These are phyloP conservation scores for Todiramphus chloris DNA, from an alignment of 2,113 vertebrate species.

Conservation along the genomic window DNA sequence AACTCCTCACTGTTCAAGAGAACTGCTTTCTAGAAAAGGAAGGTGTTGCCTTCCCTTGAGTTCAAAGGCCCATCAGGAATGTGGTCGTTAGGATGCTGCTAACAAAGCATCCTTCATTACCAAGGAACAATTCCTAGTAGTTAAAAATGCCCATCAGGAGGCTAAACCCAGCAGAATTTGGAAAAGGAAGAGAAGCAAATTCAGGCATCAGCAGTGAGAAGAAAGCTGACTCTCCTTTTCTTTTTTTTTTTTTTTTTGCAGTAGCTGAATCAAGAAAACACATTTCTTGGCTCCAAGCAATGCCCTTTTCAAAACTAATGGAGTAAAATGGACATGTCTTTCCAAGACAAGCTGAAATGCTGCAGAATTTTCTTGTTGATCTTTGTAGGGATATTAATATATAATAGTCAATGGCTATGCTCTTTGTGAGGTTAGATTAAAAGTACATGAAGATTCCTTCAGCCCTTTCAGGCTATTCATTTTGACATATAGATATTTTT, in stretches of 20 bases:
- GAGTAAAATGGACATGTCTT: constrained; percentile 3
- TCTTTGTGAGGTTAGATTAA: background rate
- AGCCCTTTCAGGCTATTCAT: background rate
- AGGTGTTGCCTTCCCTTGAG: background rate
- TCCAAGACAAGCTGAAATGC: constrained; percentile 6
- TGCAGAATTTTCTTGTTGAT: constrained; percentile 11
- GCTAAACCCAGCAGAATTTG: background rate
- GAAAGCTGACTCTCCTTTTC: background rate
- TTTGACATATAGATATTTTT: background rate
- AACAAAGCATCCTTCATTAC: background rate
- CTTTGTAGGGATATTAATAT: background rate
- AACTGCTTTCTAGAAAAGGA: constrained; percentile 13
- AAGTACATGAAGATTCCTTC: background rate
- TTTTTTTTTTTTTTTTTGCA: background rate
- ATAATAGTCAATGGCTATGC: background rate
- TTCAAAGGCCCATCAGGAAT: constrained; percentile 20
- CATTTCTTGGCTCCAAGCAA: background rate
- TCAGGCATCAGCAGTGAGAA: background rate
- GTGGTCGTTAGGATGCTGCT: background rate
- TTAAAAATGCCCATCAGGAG: background rate
- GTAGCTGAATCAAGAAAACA: background rate
- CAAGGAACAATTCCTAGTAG: background rate
- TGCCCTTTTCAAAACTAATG: background rate
- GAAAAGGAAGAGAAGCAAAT: background rate
- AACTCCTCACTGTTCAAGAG: background rate